Percentiles rank a stretch among this genome's conserved stretches.
Conservation (phyloP, 2,888 invertebrate species). For the Heteropelma amictum region DNA sequence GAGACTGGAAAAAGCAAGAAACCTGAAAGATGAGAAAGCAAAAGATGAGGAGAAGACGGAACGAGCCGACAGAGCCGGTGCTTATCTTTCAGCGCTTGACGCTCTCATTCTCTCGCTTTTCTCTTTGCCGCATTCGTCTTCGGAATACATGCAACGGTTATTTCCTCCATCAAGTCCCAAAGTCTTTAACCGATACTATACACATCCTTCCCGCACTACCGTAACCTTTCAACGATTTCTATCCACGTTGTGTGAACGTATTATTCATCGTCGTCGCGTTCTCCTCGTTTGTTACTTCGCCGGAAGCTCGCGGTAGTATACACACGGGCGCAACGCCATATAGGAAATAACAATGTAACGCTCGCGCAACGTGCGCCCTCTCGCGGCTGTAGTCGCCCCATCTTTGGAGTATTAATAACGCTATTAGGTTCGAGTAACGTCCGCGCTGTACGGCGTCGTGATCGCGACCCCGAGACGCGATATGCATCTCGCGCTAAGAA, state of each 20-base stretch:
- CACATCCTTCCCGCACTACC: constrained; percentile 4
- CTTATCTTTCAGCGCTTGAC: no score
- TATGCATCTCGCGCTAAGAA: background rate
- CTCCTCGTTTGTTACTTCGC: constrained; percentile 23
- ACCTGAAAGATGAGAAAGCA: no score
- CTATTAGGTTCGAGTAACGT: background rate
- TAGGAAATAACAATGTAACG: constrained; percentile 20
- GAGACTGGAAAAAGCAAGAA: no score
- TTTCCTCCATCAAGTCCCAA: constrained; percentile 16
- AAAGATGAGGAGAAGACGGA: no score
- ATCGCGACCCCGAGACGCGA: constrained; percentile 18
- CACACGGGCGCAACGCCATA: constrained; percentile 25
- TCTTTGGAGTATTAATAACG: constrained; percentile 20
- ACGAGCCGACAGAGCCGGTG: no score
- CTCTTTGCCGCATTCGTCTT: background rate
- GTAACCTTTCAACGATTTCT: constrained; percentile 1
- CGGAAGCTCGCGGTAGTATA: constrained; percentile 12
- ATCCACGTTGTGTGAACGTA: constrained; percentile 2
- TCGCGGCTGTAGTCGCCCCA: background rate
- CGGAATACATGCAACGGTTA: constrained; percentile 16
- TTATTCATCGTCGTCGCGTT: constrained; percentile 11
- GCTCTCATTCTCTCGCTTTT: background rate
- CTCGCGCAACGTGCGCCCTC: background rate
- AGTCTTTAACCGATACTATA: background rate
- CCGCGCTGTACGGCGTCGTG: background rate